Evolutionary conservation across 1,140 invertebrate genomes (phyloP).

Genomic region (Lordiphosa mommai): DNA sequence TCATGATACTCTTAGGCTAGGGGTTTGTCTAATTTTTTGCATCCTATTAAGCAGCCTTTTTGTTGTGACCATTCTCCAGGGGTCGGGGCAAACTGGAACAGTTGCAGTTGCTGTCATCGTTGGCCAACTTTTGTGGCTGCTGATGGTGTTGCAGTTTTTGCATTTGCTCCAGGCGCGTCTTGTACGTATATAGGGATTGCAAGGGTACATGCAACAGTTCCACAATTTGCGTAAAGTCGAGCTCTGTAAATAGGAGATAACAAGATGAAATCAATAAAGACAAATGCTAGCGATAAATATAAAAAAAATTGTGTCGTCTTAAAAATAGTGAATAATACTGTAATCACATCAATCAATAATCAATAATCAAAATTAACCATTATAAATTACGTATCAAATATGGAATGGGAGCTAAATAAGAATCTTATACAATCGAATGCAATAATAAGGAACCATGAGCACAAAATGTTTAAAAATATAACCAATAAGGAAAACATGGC

Average conservation of each 20-base stretch:
- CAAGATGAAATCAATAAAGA: too few species aligned
- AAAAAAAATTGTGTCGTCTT: too few species aligned
- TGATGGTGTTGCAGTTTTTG: constrained; percentile 46
- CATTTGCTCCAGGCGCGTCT: constrained; percentile 51
- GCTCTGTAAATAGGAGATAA: constrained; percentile 86
- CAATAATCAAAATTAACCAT: too few species aligned
- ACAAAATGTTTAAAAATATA: too few species aligned
- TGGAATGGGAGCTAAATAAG: too few species aligned
- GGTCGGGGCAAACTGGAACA: constrained; percentile 20
- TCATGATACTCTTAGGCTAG: background rate
- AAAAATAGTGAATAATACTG: too few species aligned
- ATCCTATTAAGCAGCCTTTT: constrained; percentile 36
- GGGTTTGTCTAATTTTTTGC: background rate
- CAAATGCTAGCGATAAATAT: too few species aligned
- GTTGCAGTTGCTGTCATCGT: constrained; percentile 48
- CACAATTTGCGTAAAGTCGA: constrained; percentile 90
- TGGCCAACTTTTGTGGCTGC: constrained; percentile 32
- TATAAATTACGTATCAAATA: too few species aligned
- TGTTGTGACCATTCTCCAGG: constrained; percentile 66
- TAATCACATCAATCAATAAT: too few species aligned
- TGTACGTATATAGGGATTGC: constrained; percentile 85
- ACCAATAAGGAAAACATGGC: too few species aligned
- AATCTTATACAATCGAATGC: too few species aligned
- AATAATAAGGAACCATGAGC: too few species aligned
- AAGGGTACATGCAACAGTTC: constrained; percentile 92